A percentile compares a stretch with the other conserved stretches of the same genome.
Conservation (phyloP, 1,140 invertebrate species). For the Monomorium pharaonis region DNA sequence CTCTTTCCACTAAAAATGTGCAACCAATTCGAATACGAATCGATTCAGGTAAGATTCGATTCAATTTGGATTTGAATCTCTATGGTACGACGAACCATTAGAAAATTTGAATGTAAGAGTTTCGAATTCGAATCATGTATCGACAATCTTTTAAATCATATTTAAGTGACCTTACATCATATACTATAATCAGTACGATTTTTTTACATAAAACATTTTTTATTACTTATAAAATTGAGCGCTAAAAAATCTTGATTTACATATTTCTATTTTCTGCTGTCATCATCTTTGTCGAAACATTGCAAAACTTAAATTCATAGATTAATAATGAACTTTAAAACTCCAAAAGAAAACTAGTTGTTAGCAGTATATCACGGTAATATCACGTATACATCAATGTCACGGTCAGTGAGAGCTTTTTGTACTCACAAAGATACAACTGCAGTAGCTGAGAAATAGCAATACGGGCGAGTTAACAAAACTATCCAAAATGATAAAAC, state of each 20-base stretch:
- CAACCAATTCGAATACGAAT: too few relatives aligned
- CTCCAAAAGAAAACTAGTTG: not conserved
- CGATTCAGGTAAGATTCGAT: too few relatives aligned
- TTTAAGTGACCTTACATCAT: too few relatives aligned
- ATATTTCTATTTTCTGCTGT: not conserved
- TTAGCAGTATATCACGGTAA: conserved; percentile 7
- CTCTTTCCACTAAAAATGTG: not conserved
- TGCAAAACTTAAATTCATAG: not conserved
- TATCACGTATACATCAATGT: conserved; percentile 30
- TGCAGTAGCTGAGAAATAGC: not conserved
- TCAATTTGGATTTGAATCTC: too few relatives aligned
- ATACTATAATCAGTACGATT: too few relatives aligned
- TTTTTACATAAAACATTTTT: too few relatives aligned
- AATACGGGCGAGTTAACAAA: not conserved
- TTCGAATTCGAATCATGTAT: too few relatives aligned
- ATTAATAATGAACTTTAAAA: conserved; percentile 20
- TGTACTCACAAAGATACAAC: conserved; percentile 18
- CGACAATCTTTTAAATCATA: too few relatives aligned
- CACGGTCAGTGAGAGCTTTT: conserved; percentile 24
- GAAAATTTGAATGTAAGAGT: too few relatives aligned
- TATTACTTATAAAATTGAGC: too few relatives aligned
- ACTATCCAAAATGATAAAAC: not conserved
- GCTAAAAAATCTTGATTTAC: too few relatives aligned
- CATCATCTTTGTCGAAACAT: not conserved
- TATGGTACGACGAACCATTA: too few relatives aligned